These are phyloP conservation scores for Tetropium fuscum DNA, from an alignment of 2,888 invertebrate genomes.

Conservation along the genomic window DNA sequence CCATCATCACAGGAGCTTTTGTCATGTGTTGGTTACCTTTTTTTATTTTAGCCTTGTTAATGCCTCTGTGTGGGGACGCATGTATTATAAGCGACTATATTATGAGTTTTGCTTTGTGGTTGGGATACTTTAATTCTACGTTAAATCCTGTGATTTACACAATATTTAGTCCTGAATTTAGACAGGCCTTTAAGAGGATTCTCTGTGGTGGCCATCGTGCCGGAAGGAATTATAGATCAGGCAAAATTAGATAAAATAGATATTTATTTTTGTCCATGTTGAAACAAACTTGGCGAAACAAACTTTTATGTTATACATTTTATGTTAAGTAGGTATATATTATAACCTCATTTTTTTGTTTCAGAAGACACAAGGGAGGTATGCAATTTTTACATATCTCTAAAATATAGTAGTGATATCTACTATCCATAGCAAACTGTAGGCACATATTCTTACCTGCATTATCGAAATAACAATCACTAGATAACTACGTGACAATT, in stretches of 20 bases:
- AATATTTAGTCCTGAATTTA: conserved; percentile 93
- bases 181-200: conserved; percentile 90
- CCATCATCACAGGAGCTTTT: conserved; percentile 95
- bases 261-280: conserved; percentile 35
- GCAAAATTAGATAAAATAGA: conserved; percentile 62
- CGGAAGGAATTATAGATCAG: conserved; percentile 60
- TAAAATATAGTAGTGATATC: too few species aligned
- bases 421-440: too few species aligned
- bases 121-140: conserved; percentile 92
- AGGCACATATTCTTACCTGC: too few species aligned
- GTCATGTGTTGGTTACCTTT: conserved; percentile 89
- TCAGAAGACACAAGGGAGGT: too few species aligned
- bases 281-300: conserved; percentile 28
- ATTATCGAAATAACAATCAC: too few species aligned
- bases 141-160: conserved; percentile 94
- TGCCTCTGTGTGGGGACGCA: conserved; percentile 80
- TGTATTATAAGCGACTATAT: conserved; percentile 80
- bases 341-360: too few species aligned
- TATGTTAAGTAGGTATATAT: too few species aligned
- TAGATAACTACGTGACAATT: too few species aligned
- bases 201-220: conserved; percentile 73
- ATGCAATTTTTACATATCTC: too few species aligned
- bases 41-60: conserved; percentile 87
- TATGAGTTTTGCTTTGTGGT: conserved; percentile 80
- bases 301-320: too few species aligned